These are phyloP conservation scores for Ancistrus triradiatus DNA, from an alignment of 2,113 vertebrate genomes.

Conservation along the genomic window DNA sequence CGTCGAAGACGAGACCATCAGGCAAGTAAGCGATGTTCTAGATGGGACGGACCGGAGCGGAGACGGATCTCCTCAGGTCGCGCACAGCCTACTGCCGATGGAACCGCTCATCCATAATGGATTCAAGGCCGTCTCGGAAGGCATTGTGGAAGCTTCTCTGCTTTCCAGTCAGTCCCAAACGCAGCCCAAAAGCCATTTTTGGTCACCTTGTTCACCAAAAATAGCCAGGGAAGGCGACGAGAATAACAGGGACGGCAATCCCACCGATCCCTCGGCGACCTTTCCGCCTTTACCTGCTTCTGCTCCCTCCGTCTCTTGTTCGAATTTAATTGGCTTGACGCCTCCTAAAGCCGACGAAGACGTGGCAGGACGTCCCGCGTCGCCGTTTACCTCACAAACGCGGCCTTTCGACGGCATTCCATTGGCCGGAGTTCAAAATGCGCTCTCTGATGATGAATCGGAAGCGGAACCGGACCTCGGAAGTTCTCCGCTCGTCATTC, in stretches of 20 bases:
- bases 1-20: constrained; percentile 16
- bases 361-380: constrained; percentile 2
- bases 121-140: constrained; percentile 45
- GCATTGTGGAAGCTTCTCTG: constrained; percentile 7
- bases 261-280: constrained; percentile 9
- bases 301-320: constrained; percentile 17
- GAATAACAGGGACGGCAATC: constrained; percentile 13
- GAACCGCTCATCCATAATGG: constrained; percentile 56
- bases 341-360: constrained; percentile 41
- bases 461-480: constrained; percentile 71
- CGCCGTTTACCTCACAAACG: constrained; percentile 21
- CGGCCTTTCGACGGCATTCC: constrained; percentile 46
- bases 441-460: constrained; percentile 57
- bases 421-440: constrained; percentile 8
- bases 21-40: neutral
- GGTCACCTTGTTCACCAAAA: constrained; percentile 50
- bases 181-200: constrained; percentile 47
- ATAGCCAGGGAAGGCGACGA: constrained; percentile 37
- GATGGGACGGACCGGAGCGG: constrained; percentile 32
- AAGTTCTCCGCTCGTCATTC: constrained; percentile 68
- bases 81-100: constrained; percentile 10
- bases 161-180: constrained; percentile 29
- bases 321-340: constrained; percentile 30
- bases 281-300: constrained; percentile 27
- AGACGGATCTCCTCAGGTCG: constrained; percentile 29